Conservation (phyloP, 2,888 invertebrate species). For the Smittia aterrima region DNA sequence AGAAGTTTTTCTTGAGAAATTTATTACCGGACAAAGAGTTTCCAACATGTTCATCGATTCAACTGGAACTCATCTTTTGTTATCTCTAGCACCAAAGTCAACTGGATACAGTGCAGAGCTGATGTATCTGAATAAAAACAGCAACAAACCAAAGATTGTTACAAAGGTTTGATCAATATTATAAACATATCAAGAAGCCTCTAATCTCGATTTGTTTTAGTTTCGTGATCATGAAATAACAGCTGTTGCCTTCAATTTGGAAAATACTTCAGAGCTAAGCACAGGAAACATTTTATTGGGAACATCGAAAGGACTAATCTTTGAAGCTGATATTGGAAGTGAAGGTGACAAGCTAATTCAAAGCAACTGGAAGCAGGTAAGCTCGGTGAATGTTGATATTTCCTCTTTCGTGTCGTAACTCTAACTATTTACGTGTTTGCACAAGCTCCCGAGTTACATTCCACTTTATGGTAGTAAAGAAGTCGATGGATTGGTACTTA, state of each 20-base stretch:
- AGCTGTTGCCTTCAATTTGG: conserved; percentile 85
- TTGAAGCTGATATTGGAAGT: conserved; percentile 82
- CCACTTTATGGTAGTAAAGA: conserved; percentile 71
- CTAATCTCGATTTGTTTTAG: conserved; percentile 39
- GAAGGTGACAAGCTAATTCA: conserved; percentile 82
- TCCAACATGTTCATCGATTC: conserved; percentile 66
- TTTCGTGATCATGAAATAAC: conserved; percentile 72
- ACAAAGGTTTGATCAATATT: conserved; percentile 47
- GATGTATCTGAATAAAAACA: conserved; percentile 75
- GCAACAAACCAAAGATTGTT: conserved; percentile 67
- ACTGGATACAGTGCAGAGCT: conserved; percentile 64
- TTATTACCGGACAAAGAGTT: conserved; percentile 50
- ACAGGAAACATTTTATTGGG: conserved; percentile 87
- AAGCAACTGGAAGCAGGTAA: conserved; percentile 83
- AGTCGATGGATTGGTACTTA: conserved; percentile 70
- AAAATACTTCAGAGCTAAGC: conserved; percentile 64
- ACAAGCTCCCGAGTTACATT: conserved; percentile 73
- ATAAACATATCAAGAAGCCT: not conserved
- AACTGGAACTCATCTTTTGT: conserved; percentile 78
- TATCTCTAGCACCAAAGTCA: conserved; percentile 66
- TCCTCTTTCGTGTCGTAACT: not conserved
- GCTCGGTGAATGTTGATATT: conserved; percentile 6
- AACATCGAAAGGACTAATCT: conserved; percentile 83
- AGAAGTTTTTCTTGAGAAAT: conserved; percentile 52
- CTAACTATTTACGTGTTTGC: conserved; percentile 42